phyloP scores from a whole-genome alignment of 1,140 invertebrate genomes.

The Pteromalus puparum region DNA sequence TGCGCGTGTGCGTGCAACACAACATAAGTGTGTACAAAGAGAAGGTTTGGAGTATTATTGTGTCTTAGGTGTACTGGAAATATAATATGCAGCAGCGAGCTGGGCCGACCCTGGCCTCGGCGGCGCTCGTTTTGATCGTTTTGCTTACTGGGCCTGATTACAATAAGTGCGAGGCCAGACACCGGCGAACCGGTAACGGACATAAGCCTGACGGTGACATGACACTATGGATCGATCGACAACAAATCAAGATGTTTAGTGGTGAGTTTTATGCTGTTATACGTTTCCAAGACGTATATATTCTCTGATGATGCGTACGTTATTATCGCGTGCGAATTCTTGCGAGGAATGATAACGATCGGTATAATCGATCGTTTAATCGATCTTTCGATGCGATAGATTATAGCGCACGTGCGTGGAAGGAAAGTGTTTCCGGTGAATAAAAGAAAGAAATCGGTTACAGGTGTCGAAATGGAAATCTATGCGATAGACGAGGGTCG shows the following conservation, averaged over 20 bases:
- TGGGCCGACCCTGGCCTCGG: conserved; percentile 62
- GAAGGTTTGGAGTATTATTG: too few species aligned
- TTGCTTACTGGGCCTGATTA: not conserved
- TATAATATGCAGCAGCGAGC: conserved; percentile 66
- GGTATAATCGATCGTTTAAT: not conserved
- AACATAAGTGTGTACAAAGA: too few species aligned
- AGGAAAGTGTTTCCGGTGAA: too few species aligned
- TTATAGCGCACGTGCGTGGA: not conserved
- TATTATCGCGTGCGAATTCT: too few species aligned
- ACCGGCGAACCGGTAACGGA: conserved; percentile 67
- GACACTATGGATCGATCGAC: conserved; percentile 91
- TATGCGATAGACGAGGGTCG: conserved; percentile 90
- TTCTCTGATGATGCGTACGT: too few species aligned
- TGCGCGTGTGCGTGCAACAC: too few species aligned
- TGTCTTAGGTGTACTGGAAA: too few species aligned
- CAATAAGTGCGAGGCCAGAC: conserved; percentile 57
- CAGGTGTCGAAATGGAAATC: conserved; percentile 91
- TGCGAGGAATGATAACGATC: not conserved
- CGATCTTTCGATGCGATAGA: not conserved
- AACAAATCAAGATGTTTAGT: conserved; percentile 92
- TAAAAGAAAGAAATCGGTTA: conserved; percentile 2
- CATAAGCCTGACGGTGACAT: conserved; percentile 79
- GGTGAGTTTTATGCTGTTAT: conserved; percentile 77
- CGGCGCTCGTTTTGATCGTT: conserved; percentile 47
- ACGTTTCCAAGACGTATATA: not conserved